These are phyloP conservation scores for Ochropacha duplaris DNA, from an alignment of 2,888 invertebrate genomes.

Conservation along the genomic window DNA sequence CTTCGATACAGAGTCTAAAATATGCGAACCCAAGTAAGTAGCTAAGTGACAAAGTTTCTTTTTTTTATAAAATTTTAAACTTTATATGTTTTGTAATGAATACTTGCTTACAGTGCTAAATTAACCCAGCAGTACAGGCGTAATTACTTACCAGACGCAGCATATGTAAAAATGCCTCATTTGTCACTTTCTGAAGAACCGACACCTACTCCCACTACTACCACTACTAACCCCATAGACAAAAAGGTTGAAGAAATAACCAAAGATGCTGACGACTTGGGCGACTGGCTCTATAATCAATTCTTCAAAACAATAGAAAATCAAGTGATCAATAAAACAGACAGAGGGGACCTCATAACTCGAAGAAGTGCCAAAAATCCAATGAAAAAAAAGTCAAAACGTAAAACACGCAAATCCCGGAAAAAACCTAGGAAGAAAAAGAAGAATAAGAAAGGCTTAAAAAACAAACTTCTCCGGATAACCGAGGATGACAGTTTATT, in stretches of 20 bases:
- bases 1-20: conserved; percentile 72
- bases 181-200: conserved; percentile 18
- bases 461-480: conserved; percentile 59
- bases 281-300: conserved; percentile 76
- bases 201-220: conserved; percentile 29
- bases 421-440: conserved; percentile 29
- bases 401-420: conserved; percentile 36
- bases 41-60: neutral
- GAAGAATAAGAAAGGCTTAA: conserved; percentile 43
- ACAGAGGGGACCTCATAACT: conserved; percentile 38
- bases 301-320: conserved; percentile 75
- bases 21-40: conserved; percentile 72
- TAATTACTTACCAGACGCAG: conserved; percentile 39
- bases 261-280: conserved; percentile 64
- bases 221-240: conserved; percentile 30
- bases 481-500: conserved; percentile 70
- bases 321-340: conserved; percentile 67
- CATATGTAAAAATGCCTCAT: conserved; percentile 23
- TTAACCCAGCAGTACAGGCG: conserved; percentile 51
- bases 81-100: neutral
- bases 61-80: neutral
- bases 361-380: conserved; percentile 47
- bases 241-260: conserved; percentile 50
- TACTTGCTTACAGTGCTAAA: conserved; percentile 54
- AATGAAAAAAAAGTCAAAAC: conserved; percentile 24